Evolutionary conservation across 2,888 invertebrate genomes (phyloP), one percentile per base, ranked within the genome.

Genomic region (Emmelina monodactyla): DNA sequence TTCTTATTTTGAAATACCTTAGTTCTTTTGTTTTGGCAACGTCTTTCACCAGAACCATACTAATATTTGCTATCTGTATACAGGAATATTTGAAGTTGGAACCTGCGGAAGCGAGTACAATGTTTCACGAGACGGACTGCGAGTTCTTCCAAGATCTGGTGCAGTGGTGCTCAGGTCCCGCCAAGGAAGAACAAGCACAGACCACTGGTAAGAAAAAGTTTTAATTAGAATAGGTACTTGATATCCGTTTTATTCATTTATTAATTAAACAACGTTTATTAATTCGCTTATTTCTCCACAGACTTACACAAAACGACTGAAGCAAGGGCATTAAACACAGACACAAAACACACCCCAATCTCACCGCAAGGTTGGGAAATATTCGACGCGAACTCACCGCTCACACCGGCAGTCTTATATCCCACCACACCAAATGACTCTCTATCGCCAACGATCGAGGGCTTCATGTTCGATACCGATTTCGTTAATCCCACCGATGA

Each of bases 61-160:
- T 73, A 55, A 76, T 48, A 59, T 66, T 6, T 12, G 9, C 14
- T 30, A 41, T 52, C 50, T 58, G 53, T 54, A 72, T 75, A 54
- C 76, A 79, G 79, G 75, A 60, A 50, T 67, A 52, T 60, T 62
- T 71, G 69, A 76, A 76, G 68, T 49, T 63, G 67, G 79, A 79
- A 58, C 67, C 67, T 41, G 51, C 55, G 52, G 59, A 57, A 66
- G 70, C 66, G 61, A 62, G 55, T 62, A 61, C 61, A 59, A 79
- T 79, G 79, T 66, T 63, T 55, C 66, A 67, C 65, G 70, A 69
- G 45, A 55, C 73, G 73, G 72, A 83, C 75, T 82, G 75, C 83
- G 88, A 88, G 71, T 83, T 85, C 75, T 88, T 86, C 80, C 85
- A 86, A 82, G 87, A 88, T 75, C 82, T 88, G 68, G 82, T 76